Conservation (phyloP, 2,888 invertebrate genomes). For the Melangyna quadrimaculata region DNA sequence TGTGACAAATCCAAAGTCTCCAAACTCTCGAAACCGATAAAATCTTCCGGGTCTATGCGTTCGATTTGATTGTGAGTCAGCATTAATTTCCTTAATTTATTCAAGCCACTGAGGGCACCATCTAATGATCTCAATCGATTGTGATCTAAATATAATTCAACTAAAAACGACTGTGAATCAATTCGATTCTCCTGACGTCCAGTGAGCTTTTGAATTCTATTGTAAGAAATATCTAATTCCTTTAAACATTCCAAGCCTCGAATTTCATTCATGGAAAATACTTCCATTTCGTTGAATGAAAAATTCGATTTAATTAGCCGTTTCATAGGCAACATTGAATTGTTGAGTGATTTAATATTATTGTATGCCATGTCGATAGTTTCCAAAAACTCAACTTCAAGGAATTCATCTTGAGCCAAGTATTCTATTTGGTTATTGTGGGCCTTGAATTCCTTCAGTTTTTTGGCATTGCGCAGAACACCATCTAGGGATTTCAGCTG, state of each 20-base stretch:
- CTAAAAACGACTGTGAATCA: conserved; percentile 88
- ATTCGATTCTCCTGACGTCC: conserved; percentile 88
- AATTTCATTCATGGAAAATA: conserved; percentile 91
- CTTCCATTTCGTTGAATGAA: conserved; percentile 87
- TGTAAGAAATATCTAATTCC: conserved; percentile 89
- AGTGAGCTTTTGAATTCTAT: conserved; percentile 86
- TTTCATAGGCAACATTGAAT: conserved; percentile 86
- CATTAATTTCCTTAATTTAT: conserved; percentile 87
- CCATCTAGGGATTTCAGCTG: conserved; percentile 87
- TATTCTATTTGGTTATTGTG: conserved; percentile 88
- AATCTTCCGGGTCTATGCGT: conserved; percentile 88
- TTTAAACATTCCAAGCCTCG: conserved; percentile 87
- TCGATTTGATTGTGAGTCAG: conserved; percentile 89
- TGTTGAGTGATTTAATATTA: conserved; percentile 86
- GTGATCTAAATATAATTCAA: conserved; percentile 88
- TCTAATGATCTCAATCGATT: conserved; percentile 87
- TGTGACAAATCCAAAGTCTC: conserved; percentile 89
- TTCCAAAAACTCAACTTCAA: conserved; percentile 86
- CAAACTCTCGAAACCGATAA: conserved; percentile 89
- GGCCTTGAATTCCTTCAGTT: conserved; percentile 85
- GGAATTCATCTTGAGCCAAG: conserved; percentile 89
- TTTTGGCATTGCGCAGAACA: conserved; percentile 86
- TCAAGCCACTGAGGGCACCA: conserved; percentile 88
- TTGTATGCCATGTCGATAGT: conserved; percentile 89
- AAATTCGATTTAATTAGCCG: conserved; percentile 87